phyloP scores from a whole-genome alignment of 2,888 invertebrate genomes.

The Portevinia maculata region DNA sequence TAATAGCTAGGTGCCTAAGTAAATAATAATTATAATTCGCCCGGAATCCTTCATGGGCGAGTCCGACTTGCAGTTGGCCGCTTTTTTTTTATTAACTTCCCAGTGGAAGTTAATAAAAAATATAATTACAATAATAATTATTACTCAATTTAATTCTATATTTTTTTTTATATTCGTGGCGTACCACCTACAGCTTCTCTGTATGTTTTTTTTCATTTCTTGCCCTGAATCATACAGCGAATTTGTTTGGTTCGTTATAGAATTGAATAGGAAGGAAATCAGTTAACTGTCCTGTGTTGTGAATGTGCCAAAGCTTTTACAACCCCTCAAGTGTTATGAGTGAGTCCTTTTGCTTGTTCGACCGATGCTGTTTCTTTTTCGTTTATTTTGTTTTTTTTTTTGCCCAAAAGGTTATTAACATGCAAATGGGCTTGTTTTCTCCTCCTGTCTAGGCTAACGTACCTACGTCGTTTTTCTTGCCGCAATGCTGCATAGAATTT shows the following conservation, averaged over 20 bases:
- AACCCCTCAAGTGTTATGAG: constrained; percentile 35
- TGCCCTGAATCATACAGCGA: background rate
- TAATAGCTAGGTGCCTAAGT: no score
- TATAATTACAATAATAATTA: no score
- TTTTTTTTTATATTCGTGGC: no score
- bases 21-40: no score
- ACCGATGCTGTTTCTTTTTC: background rate
- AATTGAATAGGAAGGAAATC: constrained; percentile 64
- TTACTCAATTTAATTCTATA: no score
- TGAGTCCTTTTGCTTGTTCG: constrained; percentile 45
- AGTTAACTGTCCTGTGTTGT: constrained; percentile 49
- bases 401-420: constrained; percentile 64
- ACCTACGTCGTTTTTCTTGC: background rate
- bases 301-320: constrained; percentile 54
- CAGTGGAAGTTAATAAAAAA: no score
- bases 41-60: no score
- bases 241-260: constrained; percentile 8
- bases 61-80: no score
- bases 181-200: constrained; percentile 6
- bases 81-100: no score
- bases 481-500: constrained; percentile 9
- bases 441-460: background rate
- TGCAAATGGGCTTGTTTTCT: constrained; percentile 49
- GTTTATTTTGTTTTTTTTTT: constrained; percentile 5
- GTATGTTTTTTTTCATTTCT: constrained; percentile 20